Evolutionary conservation across 2,797 vertebrate species (phyloP), one percentile per base, ranked within the genome.

Genomic region (Caiman crocodilus): DNA sequence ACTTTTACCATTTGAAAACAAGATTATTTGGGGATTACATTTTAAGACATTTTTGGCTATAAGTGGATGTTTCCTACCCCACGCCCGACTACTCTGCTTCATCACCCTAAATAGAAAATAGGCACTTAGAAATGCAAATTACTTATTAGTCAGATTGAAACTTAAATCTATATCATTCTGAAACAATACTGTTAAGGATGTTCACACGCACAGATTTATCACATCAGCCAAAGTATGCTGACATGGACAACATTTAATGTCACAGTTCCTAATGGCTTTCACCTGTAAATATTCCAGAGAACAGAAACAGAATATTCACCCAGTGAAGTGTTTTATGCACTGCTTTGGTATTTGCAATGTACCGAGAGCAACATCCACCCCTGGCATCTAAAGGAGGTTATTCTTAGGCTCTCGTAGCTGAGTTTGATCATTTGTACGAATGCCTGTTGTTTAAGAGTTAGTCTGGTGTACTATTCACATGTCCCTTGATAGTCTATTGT

Each of bases 11-110:
- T 96, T 95, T 94, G 87, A 94, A 97, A 96, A 94, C 42, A 94
- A 88, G 90, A 96, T 97, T 94, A 94, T 88, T 97, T 96, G 83
- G 92, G 88, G 91, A 97, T 96, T 96, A 95, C 82, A 67, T 96
- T 85, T 92, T 84, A 95, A 95, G 95, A 90, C n/a, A 60, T 81
- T 90, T 93, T 94, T 90, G 92, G 87, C 76, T 96, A 69, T 91
- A 89, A 26, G 32, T 82, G 69, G 35, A 81, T 89, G 83, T 93
- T 96, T 67, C 74, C 74, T 76, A 93, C 30, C 30, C 79, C 92
- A 90, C 42, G 55, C 69, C 35, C 35, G 16, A 64, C 42, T 30
- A 81, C 88, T 67, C 78, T 0, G 5, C 64, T 93, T 56, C 56
- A 79, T 88, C 91, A 58, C 50, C 84, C 92, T 93, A 58, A 63